phyloP scores from a whole-genome alignment of 2,888 invertebrate genomes.

The Drosophila longiperda region DNA sequence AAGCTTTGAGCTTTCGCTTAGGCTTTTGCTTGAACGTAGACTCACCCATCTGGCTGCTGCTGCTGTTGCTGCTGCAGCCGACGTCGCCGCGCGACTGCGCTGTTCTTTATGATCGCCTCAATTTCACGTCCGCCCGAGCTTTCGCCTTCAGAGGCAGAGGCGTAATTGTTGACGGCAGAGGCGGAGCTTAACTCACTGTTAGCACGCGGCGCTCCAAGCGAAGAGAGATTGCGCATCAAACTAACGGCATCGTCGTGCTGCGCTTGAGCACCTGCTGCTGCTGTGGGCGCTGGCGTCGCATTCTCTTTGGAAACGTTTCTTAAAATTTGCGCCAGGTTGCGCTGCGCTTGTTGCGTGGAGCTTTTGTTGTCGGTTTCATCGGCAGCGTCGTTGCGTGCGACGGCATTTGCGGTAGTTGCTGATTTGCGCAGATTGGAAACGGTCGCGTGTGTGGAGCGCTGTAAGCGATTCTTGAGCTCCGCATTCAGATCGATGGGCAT shows the following conservation, averaged over 20 bases:
- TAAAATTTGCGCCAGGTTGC: constrained; percentile 81
- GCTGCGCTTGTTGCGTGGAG: constrained; percentile 48
- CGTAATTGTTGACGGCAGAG: constrained; percentile 41
- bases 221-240: constrained; percentile 83
- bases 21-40: constrained; percentile 58
- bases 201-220: constrained; percentile 72
- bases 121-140: constrained; percentile 86
- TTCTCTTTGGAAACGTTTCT: constrained; percentile 82
- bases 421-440: constrained; percentile 84
- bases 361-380: constrained; percentile 63
- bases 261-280: constrained; percentile 8
- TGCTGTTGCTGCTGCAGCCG: constrained; percentile 81
- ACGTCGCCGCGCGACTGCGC: constrained; percentile 84
- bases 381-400: constrained; percentile 53
- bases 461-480: constrained; percentile 84
- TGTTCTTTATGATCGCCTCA: constrained; percentile 85
- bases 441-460: constrained; percentile 83
- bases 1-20: constrained; percentile 18
- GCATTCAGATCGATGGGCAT: constrained; percentile 84
- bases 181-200: not conserved
- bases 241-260: constrained; percentile 83
- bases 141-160: constrained; percentile 85
- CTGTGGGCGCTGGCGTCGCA: constrained; percentile 34
- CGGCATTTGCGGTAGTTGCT: constrained; percentile 78
- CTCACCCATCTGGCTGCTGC: constrained; percentile 85